Evolutionary conservation across 2,888 invertebrate genomes (phyloP), one percentile per base, ranked within the genome.

Genomic region (Agrochola lychnidis): DNA sequence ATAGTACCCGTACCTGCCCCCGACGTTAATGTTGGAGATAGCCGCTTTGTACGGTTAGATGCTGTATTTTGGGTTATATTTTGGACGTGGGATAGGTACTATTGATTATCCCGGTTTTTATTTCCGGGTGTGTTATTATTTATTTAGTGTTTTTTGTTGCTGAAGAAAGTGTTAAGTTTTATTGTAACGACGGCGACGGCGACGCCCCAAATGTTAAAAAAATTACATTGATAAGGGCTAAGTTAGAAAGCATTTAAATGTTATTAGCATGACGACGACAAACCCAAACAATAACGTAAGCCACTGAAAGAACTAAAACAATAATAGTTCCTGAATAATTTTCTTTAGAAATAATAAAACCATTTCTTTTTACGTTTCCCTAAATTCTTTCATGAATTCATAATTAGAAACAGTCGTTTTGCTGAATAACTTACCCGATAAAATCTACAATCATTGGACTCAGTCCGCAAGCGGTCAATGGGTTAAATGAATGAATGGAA

Each of bases 11-110:
- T 78, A 83, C 86, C 88, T 89, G 88, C 84, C 70, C 62, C 63
- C 80, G 88, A 88, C 89, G 86, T 76, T 88, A 87, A 83, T 84
- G 87, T 72, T 25, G 56, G 62, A 78, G 80, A 89, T 82, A 86
- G 76, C 80, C 73, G 71, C 84, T 80, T 79, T 79, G 81, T 45
- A 61, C 51, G 70, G 83, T 61, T 70, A 61, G 45, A 70, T 62
- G 53, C 77, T 77, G 70, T 82, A 78, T 70, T 68, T 77, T 73
- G 84, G 80, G 80, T 82, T 82, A 76, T 79, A 75, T 81, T 45
- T 64, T 73, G 73, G 70, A 73, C 79, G 79, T 63, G 76, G 74
- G 76, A 76, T 71, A 56, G 56, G 56, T 53, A 63, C 73, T 76
- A 83, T 88, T 87, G 88, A 84, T 89, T 88, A 78, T 59, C 78